Base-by-base conservation (phyloP, 2,797 vertebrate genomes). In the Syndactyla subalaris region DNA sequence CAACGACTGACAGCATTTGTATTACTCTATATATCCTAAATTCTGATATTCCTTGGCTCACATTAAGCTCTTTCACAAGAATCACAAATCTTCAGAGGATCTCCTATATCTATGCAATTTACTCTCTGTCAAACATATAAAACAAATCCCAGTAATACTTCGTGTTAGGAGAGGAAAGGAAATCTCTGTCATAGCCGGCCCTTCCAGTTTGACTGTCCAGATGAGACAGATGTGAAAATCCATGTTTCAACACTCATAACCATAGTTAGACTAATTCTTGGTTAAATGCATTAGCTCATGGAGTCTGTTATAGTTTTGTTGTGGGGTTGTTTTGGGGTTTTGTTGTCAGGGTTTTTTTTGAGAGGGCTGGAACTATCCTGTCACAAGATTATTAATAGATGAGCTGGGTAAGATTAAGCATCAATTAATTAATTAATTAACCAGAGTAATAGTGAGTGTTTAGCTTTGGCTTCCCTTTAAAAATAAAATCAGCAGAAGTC, bases 191-290 rank as follows among this genome's bases (percentile, higher is more conserved):
- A 34, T 83, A 79, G 86, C 76, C 77, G 88, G 88, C 67, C 23
- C 41, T 58, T 89, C 75, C 23, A 27, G 89, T 96, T 98, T 97
- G 49, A 46, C 97, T 97, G 97, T 97, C 95, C 97, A 98, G 96
- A 98, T 97, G 90, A 97, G 94, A 96, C 89, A 95, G 96, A 95
- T 96, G 97, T 98, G 97, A 98, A 98, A 98, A 97, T 97, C 97
- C 97, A 98, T 97, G 95, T 98, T 98, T 98, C 93, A 97, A 96
- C 96, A 96, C 95, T 96, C 83, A 86, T 97, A 98, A 96, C 97
- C 97, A 96, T 96, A 97, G 98, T 98, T 98, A 96, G 94, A 97
- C 97, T 97, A 98, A 98, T 98, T 98, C 96, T 96, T 97, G 87
- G 98, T 98, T 98, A 97, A 98, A 67, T n/a, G 36, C 9, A 26